Percentiles rank a stretch among this genome's conserved stretches.
These are phyloP conservation scores for Lycaon pictus DNA, from an alignment of 2,113 vertebrate genomes.

Conservation along the genomic window DNA sequence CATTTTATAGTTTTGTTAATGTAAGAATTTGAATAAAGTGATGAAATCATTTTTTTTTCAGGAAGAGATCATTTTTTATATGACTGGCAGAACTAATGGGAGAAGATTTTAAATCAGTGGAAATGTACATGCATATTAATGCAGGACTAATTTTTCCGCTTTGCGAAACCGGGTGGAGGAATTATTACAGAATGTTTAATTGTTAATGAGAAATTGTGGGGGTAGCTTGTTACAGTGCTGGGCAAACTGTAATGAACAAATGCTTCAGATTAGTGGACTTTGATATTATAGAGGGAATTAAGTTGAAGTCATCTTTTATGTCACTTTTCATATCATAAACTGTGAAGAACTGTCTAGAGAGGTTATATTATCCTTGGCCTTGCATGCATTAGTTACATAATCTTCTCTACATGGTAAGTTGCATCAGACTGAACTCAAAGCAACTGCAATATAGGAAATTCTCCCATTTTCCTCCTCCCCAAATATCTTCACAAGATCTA, in stretches of 20 bases:
- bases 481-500: background rate
- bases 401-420: background rate
- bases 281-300: slow-evolving; percentile 19
- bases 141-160: slow-evolving; percentile 32
- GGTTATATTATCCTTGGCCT: background rate
- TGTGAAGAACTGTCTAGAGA: background rate
- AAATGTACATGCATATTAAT: slow-evolving; percentile 47
- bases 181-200: slow-evolving; percentile 60
- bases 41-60: slow-evolving; percentile 44
- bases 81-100: slow-evolving; percentile 22
- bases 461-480: background rate
- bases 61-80: slow-evolving; percentile 50
- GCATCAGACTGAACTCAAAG: background rate
- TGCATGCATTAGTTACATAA: background rate
- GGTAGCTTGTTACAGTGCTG: slow-evolving; percentile 75
- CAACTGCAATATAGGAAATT: background rate
- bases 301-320: slow-evolving; percentile 46
- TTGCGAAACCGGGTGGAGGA: slow-evolving; percentile 61
- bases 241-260: slow-evolving; percentile 75
- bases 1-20: slow-evolving; percentile 1
- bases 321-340: slow-evolving; percentile 19
- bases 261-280: background rate
- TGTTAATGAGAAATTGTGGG: slow-evolving; percentile 70
- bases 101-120: slow-evolving; percentile 33
- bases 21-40: slow-evolving; percentile 15